A percentile compares a stretch with the other conserved stretches of the same genome.
Evolutionary conservation across 2,888 invertebrate species (phyloP).

Genomic region (Dicyrtoma fusca): DNA sequence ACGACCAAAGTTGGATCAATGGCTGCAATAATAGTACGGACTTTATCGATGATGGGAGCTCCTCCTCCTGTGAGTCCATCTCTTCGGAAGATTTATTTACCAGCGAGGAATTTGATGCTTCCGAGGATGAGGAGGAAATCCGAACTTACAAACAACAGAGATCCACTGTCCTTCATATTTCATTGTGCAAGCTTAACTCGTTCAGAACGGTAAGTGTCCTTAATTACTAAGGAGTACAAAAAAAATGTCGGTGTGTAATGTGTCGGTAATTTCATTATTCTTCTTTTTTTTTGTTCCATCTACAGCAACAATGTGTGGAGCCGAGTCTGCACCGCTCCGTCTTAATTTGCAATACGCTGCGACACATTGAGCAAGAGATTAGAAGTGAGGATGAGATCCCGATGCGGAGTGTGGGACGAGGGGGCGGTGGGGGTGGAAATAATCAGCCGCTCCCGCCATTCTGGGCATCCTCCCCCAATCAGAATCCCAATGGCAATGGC

Average conservation of each 20-base stretch:
- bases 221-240: neutral
- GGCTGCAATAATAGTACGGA: slow-evolving; percentile 44
- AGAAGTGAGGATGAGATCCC: slow-evolving; percentile 60
- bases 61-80: slow-evolving; percentile 54
- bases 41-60: slow-evolving; percentile 53
- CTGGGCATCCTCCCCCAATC: slow-evolving; percentile 45
- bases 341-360: slow-evolving; percentile 63
- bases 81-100: slow-evolving; percentile 56
- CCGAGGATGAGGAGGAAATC: slow-evolving; percentile 54
- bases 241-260: neutral
- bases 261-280: neutral
- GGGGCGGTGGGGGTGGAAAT: neutral
- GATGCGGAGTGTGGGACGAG: neutral
- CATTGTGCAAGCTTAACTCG: slow-evolving; percentile 61
- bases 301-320: slow-evolving; percentile 60
- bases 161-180: slow-evolving; percentile 61
- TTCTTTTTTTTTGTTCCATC: slow-evolving; percentile 1
- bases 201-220: slow-evolving; percentile 58
- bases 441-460: slow-evolving; percentile 53
- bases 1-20: slow-evolving; percentile 32
- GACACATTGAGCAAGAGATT: slow-evolving; percentile 62
- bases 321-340: slow-evolving; percentile 62
- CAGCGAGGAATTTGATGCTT: slow-evolving; percentile 54
- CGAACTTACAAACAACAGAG: slow-evolving; percentile 59
- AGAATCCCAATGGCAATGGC: slow-evolving; percentile 12